Evolutionary conservation across 2,888 invertebrate genomes (phyloP).

Genomic region (Nymphalis c-album): DNA sequence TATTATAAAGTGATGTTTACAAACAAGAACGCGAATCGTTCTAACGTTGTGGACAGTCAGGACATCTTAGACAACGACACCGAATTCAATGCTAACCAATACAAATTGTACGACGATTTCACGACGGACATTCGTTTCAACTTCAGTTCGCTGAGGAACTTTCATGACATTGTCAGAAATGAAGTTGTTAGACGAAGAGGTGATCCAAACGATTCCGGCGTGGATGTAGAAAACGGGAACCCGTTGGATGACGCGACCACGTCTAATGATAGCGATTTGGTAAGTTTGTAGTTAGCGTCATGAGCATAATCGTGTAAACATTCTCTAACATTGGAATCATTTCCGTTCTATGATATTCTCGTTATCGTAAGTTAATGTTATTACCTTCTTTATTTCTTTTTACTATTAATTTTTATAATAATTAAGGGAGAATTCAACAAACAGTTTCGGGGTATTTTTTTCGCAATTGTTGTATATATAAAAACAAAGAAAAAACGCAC

Average conservation of each 20-base stretch:
- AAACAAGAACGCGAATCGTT: conserved; percentile 53
- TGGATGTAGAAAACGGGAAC: conserved; percentile 77
- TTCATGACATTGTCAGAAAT: conserved; percentile 52
- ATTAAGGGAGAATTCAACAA: no score
- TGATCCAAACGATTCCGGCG: conserved; percentile 74
- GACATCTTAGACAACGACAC: conserved; percentile 73
- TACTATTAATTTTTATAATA: no score
- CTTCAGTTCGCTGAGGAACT: conserved; percentile 65
- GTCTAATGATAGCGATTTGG: conserved; percentile 72
- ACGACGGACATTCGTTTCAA: conserved; percentile 70
- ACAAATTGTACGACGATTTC: conserved; percentile 76
- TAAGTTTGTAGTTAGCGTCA: conserved; percentile 53
- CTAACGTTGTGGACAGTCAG: conserved; percentile 51
- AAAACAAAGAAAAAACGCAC: neutral
- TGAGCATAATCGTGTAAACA: conserved; percentile 6
- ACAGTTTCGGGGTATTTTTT: no score
- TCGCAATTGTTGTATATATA: no score
- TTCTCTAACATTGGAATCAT: conserved; percentile 9
- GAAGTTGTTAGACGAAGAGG: conserved; percentile 49
- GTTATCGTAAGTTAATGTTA: no score
- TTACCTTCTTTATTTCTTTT: no score
- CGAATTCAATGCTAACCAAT: conserved; percentile 77
- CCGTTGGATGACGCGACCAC: conserved; percentile 60
- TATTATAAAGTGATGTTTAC: conserved; percentile 70
- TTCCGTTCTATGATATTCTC: neutral